phyloP scores from a whole-genome alignment of 2,888 invertebrate species.

The Orthonychiurus folsomi region DNA sequence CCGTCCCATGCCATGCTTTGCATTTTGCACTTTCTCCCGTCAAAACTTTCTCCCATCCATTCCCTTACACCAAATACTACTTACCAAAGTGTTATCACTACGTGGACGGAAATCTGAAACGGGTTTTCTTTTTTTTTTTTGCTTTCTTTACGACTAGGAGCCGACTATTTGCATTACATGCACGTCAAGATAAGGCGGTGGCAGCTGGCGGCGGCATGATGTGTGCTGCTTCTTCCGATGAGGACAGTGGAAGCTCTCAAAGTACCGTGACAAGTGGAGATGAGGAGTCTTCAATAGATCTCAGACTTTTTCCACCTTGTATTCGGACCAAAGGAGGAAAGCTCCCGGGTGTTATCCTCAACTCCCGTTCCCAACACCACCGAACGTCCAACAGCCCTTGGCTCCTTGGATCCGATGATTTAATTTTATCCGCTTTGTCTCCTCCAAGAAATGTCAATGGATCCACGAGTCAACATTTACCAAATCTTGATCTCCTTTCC shows the following conservation, averaged over 20 bases:
- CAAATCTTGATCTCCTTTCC: constrained; percentile 29
- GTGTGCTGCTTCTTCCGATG: constrained; percentile 31
- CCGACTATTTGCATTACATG: constrained; percentile 4
- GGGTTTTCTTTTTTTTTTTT: neutral
- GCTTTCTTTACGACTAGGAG: neutral
- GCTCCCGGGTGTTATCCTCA: neutral
- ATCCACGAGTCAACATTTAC: constrained; percentile 11
- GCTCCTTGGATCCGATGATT: constrained; percentile 35
- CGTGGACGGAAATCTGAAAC: too few relatives aligned
- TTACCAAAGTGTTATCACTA: too few relatives aligned
- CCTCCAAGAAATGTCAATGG: constrained; percentile 2
- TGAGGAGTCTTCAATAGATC: constrained; percentile 14
- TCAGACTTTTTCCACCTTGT: neutral
- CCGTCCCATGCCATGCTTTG: too few relatives aligned
- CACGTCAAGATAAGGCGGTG: constrained; percentile 8
- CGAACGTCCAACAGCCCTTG: constrained; percentile 26
- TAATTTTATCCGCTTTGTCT: constrained; percentile 32
- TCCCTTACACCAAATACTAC: neutral
- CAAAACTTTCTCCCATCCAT: neutral
- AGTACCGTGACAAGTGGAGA: constrained; percentile 26
- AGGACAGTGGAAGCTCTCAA: constrained; percentile 17
- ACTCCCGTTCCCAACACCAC: neutral
- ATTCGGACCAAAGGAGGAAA: neutral
- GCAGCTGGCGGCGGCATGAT: constrained; percentile 26
- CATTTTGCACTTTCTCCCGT: too few relatives aligned